These are phyloP conservation scores for Phalacrocorax brasilianus DNA, from an alignment of 2,113 vertebrate genomes.

Conservation along the genomic window DNA sequence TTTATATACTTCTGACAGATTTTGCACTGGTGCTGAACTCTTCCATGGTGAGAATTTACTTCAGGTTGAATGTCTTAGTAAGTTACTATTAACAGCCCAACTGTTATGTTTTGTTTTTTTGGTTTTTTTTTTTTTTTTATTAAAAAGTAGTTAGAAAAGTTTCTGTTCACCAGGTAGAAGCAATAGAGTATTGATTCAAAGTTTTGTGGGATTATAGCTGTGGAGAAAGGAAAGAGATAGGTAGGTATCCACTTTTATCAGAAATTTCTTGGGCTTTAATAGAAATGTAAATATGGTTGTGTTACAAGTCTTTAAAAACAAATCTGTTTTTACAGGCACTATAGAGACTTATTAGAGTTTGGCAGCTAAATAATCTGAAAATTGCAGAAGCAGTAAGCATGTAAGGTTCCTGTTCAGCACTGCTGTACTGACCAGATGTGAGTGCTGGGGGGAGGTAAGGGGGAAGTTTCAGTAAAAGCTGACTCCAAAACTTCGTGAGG, in stretches of 20 bases:
- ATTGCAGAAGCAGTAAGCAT: neutral
- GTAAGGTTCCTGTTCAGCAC: neutral
- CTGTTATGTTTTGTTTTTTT: neutral
- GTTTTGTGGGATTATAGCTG: neutral
- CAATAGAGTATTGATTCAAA: neutral
- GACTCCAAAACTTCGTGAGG: neutral
- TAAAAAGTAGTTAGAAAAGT: neutral
- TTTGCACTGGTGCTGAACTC: neutral
- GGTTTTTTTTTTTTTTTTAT: no score
- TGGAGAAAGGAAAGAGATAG: neutral
- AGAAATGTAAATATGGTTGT: neutral
- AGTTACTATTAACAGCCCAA: neutral
- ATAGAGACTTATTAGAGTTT: neutral
- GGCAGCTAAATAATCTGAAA: neutral
- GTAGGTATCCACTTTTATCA: neutral
- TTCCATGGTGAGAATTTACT: neutral
- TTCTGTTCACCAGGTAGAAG: neutral
- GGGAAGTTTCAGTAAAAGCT: neutral
- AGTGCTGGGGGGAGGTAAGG: neutral
- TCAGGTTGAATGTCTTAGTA: neutral
- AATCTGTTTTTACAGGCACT: neutral
- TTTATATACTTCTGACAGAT: neutral
- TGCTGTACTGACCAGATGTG: neutral
- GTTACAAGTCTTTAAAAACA: neutral
- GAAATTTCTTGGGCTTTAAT: neutral